These are phyloP conservation scores for Hydraecia micacea DNA, from an alignment of 2,888 invertebrate species.

Conservation along the genomic window DNA sequence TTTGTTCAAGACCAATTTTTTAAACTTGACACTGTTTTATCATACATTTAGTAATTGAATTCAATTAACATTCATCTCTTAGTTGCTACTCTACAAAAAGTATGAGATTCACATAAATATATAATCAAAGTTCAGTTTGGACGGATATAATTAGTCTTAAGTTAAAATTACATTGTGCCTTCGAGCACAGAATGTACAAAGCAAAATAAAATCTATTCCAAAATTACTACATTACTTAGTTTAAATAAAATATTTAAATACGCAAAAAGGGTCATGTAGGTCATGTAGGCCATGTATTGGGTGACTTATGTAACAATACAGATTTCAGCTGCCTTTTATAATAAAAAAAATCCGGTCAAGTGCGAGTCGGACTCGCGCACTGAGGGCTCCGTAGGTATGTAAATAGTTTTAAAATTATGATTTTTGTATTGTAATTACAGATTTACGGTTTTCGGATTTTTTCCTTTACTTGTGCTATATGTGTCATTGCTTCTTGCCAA, in stretches of 20 bases:
- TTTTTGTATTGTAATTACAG: too few species aligned
- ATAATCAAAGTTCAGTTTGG: slow-evolving; percentile 44
- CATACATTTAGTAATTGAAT: slow-evolving; percentile 46
- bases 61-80: slow-evolving; percentile 30
- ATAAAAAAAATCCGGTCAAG: background rate
- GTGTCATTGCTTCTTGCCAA: too few species aligned
- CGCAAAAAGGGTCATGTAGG: background rate
- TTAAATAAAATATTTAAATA: background rate
- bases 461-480: too few species aligned
- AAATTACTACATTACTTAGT: background rate
- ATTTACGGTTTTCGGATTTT: too few species aligned
- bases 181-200: slow-evolving; percentile 18
- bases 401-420: too few species aligned
- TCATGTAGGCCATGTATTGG: background rate
- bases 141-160: slow-evolving; percentile 58
- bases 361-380: too few species aligned
- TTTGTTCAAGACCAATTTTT: slow-evolving; percentile 27
- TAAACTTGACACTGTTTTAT: slow-evolving; percentile 32
- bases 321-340: background rate
- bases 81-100: slow-evolving; percentile 37
- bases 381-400: too few species aligned
- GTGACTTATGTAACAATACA: too few species aligned
- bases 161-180: slow-evolving; percentile 29
- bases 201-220: slow-evolving; percentile 10
- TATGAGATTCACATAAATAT: slow-evolving; percentile 62